These are phyloP conservation scores for Macrobrachium rosenbergii DNA, from an alignment of 1,140 invertebrate genomes.

Conservation along the genomic window DNA sequence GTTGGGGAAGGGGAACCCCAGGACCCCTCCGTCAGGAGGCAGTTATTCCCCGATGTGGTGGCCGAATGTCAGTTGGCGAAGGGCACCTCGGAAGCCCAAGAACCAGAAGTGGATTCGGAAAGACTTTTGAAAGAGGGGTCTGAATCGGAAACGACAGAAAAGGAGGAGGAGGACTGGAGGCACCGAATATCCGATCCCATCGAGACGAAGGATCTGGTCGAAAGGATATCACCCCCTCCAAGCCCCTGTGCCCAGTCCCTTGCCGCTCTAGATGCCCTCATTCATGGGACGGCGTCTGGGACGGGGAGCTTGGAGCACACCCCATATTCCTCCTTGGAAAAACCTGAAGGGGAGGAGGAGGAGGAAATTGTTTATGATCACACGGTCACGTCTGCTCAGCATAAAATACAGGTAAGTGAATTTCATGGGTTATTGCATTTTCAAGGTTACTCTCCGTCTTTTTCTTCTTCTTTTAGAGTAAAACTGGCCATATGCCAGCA, in stretches of 20 bases:
- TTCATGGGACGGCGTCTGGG: slow-evolving; percentile 10
- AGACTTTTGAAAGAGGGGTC: too few relatives aligned
- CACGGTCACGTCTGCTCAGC: slow-evolving; percentile 49
- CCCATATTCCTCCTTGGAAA: background rate
- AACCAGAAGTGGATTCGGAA: background rate
- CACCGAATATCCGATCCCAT: too few relatives aligned
- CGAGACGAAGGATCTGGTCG: background rate
- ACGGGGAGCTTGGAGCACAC: background rate
- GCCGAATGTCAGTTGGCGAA: slow-evolving; percentile 25
- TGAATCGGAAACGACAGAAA: too few relatives aligned
- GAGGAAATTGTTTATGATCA: slow-evolving; percentile 57
- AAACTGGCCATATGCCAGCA: too few relatives aligned
- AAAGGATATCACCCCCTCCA: slow-evolving; percentile 10
- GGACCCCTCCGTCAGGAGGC: background rate
- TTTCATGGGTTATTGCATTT: background rate
- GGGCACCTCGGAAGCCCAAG: background rate
- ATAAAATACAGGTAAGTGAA: slow-evolving; percentile 45
- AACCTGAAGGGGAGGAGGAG: background rate
- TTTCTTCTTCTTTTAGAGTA: too few relatives aligned
- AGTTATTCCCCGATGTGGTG: slow-evolving; percentile 50
- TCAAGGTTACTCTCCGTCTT: background rate
- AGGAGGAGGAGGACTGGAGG: too few relatives aligned
- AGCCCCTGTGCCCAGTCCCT: slow-evolving; percentile 47
- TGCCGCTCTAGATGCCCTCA: slow-evolving; percentile 51
- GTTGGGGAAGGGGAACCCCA: background rate